phyloP scores from a whole-genome alignment of 2,888 invertebrate genomes.

The Idaea straminata region DNA sequence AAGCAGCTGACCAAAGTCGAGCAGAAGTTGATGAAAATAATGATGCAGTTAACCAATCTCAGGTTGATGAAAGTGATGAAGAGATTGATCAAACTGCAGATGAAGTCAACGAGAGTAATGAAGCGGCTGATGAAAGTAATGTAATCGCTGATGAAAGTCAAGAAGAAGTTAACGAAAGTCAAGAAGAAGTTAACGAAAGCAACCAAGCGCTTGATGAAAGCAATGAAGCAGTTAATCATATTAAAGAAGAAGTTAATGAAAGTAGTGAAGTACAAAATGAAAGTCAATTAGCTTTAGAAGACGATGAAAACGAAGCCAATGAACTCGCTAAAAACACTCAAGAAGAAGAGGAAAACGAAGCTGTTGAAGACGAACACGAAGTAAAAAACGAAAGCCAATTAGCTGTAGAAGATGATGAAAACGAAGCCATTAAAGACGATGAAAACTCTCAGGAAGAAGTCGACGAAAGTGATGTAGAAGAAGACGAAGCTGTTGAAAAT shows the following conservation, averaged over 20 bases:
- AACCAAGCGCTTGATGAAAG: slow-evolving; percentile 6
- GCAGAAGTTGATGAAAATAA: slow-evolving; percentile 14
- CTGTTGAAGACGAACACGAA: slow-evolving; percentile 16
- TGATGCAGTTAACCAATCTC: slow-evolving; percentile 7
- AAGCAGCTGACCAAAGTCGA: slow-evolving; percentile 1
- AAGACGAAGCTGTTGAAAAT: slow-evolving; percentile 17
- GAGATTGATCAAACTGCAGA: slow-evolving; percentile 6
- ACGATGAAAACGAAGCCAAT: slow-evolving; percentile 11
- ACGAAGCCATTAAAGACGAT: slow-evolving; percentile 8
- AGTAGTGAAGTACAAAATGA: slow-evolving; percentile 11
- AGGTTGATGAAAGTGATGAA: slow-evolving; percentile 7
- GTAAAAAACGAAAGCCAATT: slow-evolving; percentile 9
- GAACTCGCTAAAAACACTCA: slow-evolving; percentile 21
- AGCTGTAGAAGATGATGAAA: slow-evolving; percentile 20
- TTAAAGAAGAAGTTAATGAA: slow-evolving; percentile 12
- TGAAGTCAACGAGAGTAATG: slow-evolving; percentile 11
- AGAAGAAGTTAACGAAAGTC: slow-evolving; percentile 15
- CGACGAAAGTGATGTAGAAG: slow-evolving; percentile 16
- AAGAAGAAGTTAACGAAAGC: slow-evolving; percentile 16
- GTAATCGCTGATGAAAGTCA: slow-evolving; percentile 14
- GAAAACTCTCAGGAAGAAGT: background rate
- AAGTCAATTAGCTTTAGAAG: slow-evolving; percentile 14
- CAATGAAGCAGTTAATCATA: slow-evolving; percentile 12
- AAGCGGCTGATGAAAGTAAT: slow-evolving; percentile 10
- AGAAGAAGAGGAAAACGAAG: slow-evolving; percentile 7